Conservation (phyloP, 2,113 vertebrate genomes). For the Phaethornis superciliosus region DNA sequence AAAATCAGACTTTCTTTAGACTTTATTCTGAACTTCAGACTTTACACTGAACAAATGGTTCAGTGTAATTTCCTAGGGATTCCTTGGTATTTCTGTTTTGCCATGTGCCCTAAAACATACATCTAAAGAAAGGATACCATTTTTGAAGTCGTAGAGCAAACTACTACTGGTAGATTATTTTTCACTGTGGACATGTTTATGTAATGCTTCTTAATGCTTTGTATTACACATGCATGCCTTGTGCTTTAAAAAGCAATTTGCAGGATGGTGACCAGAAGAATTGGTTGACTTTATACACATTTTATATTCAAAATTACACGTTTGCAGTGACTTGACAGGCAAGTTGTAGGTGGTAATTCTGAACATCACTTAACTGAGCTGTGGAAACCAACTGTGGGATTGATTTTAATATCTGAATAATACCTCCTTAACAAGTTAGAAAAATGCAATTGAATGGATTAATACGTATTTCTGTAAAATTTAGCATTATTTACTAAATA, state of each 20-base stretch:
- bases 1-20: not conserved
- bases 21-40: too few relatives aligned
- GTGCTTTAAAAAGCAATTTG: not conserved
- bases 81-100: not conserved
- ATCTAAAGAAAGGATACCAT: rapidly evolving
- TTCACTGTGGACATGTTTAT: not conserved
- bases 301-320: not conserved
- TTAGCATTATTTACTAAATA: not conserved
- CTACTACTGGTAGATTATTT: not conserved
- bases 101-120: rapidly evolving
- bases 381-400: not conserved
- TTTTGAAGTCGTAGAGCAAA: not conserved
- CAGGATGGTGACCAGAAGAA: not conserved
- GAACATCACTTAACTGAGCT: not conserved
- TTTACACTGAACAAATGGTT: not conserved
- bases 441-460: not conserved
- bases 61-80: rapidly evolving
- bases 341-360: not conserved
- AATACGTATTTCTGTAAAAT: not conserved
- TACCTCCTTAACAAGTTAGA: not conserved
- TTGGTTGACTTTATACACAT: not conserved
- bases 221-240: rapidly evolving
- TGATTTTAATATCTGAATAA: too few relatives aligned
- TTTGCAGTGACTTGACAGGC: not conserved
- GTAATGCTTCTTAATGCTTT: not conserved